Evolutionary conservation across 2,888 invertebrate genomes (phyloP).

Genomic region (Spodoptera picta): DNA sequence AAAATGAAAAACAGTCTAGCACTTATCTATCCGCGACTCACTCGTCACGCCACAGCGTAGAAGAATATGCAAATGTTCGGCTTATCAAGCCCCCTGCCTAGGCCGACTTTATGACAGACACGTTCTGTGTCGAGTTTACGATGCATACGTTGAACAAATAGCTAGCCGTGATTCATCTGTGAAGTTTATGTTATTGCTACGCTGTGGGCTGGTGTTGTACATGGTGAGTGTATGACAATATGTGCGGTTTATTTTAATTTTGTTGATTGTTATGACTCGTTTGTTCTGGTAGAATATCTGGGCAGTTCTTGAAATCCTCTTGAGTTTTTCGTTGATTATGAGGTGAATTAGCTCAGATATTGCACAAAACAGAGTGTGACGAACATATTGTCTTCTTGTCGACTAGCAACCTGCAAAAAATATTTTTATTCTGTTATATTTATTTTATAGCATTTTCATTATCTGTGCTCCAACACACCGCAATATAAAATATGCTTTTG

Average conservation of each 20-base stretch:
- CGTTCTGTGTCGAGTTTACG: slow-evolving; percentile 56
- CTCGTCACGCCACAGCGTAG: slow-evolving; percentile 52
- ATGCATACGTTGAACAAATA: slow-evolving; percentile 57
- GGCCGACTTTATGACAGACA: slow-evolving; percentile 73
- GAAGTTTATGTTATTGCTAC: slow-evolving; percentile 74
- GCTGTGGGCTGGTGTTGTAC: slow-evolving; percentile 53
- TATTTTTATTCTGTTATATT: too few species aligned
- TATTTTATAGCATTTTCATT: too few species aligned
- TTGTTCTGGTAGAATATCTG: neutral
- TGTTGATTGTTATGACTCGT: slow-evolving; percentile 21
- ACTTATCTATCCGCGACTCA: slow-evolving; percentile 44
- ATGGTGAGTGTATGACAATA: slow-evolving; percentile 53
- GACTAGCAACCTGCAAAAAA: too few species aligned
- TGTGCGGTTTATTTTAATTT: slow-evolving; percentile 55
- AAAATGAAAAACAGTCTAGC: slow-evolving; percentile 39
- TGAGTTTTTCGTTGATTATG: neutral
- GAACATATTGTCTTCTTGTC: too few species aligned
- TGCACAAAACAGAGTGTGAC: too few species aligned
- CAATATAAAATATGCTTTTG: too few species aligned
- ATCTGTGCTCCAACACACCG: too few species aligned
- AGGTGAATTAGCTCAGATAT: too few species aligned
- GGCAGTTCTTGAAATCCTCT: too few species aligned
- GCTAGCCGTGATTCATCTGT: slow-evolving; percentile 67
- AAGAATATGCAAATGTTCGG: slow-evolving; percentile 60
- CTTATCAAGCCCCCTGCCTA: slow-evolving; percentile 65